Conservation (phyloP, 2,888 invertebrate genomes). For the Clivina fossor region DNA sequence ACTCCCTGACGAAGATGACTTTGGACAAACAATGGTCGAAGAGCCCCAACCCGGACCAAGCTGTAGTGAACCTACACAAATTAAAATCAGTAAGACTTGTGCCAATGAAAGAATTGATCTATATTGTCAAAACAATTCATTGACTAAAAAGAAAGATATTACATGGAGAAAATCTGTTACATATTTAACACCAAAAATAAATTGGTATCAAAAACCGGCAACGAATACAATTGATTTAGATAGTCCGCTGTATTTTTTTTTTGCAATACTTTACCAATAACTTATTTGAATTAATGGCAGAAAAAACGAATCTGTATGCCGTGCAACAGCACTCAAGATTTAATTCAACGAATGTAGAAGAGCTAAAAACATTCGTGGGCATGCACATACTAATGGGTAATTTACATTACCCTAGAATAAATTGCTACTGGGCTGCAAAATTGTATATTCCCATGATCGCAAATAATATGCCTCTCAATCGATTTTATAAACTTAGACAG, state of each 20-base stretch:
- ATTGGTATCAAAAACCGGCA: conserved; percentile 1
- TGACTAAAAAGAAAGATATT: conserved; percentile 1
- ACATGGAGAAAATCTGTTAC: conserved; percentile 1
- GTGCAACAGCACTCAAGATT: background rate
- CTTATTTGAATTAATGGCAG: conserved; percentile 17
- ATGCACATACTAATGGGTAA: conserved; percentile 41
- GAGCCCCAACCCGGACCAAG: too few relatives aligned
- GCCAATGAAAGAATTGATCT: background rate
- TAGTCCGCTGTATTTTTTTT: conserved; percentile 13
- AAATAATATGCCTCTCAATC: conserved; percentile 37
- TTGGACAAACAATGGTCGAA: too few relatives aligned
- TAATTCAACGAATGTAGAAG: conserved; percentile 20
- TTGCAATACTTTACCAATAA: conserved; percentile 27
- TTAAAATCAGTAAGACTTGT: background rate
- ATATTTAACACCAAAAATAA: conserved; percentile 1
- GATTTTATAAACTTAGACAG: conserved; percentile 39
- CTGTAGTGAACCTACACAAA: too few relatives aligned
- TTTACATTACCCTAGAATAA: conserved; percentile 38
- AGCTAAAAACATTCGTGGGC: conserved; percentile 40
- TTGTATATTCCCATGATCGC: conserved; percentile 35
- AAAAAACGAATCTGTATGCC: conserved; percentile 18
- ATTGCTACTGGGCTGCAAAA: conserved; percentile 38
- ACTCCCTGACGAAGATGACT: too few relatives aligned
- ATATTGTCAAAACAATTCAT: background rate
- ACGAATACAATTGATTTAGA: background rate